Percentiles rank a stretch among this genome's conserved stretches.
phyloP scores from a whole-genome alignment of 2,888 invertebrate species.

The Acanthosepion lycidas region DNA sequence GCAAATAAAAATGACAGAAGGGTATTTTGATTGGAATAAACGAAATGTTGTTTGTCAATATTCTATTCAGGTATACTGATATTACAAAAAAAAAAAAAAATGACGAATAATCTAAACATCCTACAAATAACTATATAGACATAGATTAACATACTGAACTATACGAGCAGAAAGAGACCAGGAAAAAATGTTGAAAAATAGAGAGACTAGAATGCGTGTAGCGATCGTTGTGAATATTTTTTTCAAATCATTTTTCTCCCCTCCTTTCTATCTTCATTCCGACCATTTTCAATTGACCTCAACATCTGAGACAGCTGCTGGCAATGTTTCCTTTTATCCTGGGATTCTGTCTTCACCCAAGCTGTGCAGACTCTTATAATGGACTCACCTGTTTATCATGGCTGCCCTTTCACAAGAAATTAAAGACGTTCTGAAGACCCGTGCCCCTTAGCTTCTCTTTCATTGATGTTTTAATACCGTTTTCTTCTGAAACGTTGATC shows the following conservation, averaged over 20 bases:
- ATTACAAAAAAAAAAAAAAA: too few relatives aligned
- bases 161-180: too few relatives aligned
- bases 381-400: not conserved
- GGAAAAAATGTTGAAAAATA: too few relatives aligned
- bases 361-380: not conserved
- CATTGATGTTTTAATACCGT: not conserved
- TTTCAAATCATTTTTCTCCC: not conserved
- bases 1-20: too few relatives aligned
- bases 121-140: too few relatives aligned
- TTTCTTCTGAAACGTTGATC: not conserved
- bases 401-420: not conserved
- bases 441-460: not conserved
- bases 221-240: not conserved
- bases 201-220: not conserved
- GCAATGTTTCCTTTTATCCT: not conserved
- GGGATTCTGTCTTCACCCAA: not conserved
- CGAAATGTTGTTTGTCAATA: too few relatives aligned
- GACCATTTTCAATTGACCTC: conserved; percentile 6
- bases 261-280: not conserved
- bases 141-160: too few relatives aligned
- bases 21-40: too few relatives aligned
- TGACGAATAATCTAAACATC: too few relatives aligned
- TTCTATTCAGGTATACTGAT: too few relatives aligned
- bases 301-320: not conserved
- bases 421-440: not conserved